Percentiles rank a stretch among this genome's conserved stretches.
These are phyloP conservation scores for Emys orbicularis DNA, from an alignment of 2,797 vertebrate species.

Conservation along the genomic window DNA sequence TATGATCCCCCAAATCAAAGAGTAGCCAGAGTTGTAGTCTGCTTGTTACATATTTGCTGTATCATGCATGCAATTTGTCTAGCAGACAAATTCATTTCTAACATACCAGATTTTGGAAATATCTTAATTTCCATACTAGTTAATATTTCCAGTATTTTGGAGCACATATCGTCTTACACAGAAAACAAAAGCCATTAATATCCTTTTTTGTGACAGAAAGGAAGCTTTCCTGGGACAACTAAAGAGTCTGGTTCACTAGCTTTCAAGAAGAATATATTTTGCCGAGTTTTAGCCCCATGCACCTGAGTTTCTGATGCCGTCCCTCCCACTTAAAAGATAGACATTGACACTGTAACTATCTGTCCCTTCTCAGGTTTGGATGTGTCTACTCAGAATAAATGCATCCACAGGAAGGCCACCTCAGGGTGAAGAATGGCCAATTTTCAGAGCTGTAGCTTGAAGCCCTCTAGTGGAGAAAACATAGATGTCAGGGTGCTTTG, in stretches of 20 bases:
- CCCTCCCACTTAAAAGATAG: not conserved
- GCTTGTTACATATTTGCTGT: slow-evolving; percentile 54
- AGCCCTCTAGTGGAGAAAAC: not conserved
- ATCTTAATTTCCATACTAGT: slow-evolving; percentile 67
- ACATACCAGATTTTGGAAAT: slow-evolving; percentile 59
- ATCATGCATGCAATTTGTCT: slow-evolving; percentile 25
- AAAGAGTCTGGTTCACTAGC: slow-evolving; percentile 46
- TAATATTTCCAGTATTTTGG: slow-evolving; percentile 56
- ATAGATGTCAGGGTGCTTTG: not conserved
- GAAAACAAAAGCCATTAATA: slow-evolving; percentile 67
- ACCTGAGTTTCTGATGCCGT: not conserved
- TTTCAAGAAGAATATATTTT: slow-evolving; percentile 27
- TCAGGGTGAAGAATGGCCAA: accelerated
- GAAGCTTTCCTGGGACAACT: slow-evolving; percentile 60
- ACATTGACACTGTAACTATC: not conserved
- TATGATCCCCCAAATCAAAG: slow-evolving; percentile 40
- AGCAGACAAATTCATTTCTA: slow-evolving; percentile 50
- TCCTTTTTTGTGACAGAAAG: slow-evolving; percentile 68
- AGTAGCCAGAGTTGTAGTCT: slow-evolving; percentile 65
- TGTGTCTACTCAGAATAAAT: not conserved
- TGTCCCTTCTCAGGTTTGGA: not conserved
- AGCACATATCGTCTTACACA: slow-evolving; percentile 53
- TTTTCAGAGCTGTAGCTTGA: not conserved
- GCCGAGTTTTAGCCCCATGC: not conserved
- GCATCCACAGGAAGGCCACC: not conserved